Percentiles rank a stretch among this genome's conserved stretches.
phyloP scores from a whole-genome alignment of 2,888 invertebrate species.

The Pemphredon lugubris region DNA sequence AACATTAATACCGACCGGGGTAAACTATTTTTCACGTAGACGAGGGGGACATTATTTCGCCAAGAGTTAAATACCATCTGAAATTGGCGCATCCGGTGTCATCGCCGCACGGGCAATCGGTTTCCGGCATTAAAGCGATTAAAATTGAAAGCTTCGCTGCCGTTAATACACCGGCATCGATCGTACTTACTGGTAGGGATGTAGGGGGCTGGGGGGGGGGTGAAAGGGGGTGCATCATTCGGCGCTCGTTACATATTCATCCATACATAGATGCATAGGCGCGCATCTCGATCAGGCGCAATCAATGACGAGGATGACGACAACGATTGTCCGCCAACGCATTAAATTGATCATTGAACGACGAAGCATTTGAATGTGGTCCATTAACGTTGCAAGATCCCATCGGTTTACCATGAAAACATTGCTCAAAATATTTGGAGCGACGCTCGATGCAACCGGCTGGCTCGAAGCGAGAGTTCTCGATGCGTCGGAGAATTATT shows the following conservation, averaged over 20 bases:
- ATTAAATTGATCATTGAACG: conserved; percentile 35
- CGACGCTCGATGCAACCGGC: too few relatives aligned
- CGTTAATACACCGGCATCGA: conserved; percentile 31
- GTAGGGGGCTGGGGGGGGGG: too few relatives aligned
- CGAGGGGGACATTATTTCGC: too few relatives aligned
- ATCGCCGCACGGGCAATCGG: background rate
- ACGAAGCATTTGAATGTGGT: conserved; percentile 16
- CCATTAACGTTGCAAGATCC: conserved; percentile 27
- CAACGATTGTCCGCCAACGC: conserved; percentile 32
- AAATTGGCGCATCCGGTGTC: too few relatives aligned
- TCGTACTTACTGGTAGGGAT: conserved; percentile 30
- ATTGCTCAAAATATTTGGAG: background rate
- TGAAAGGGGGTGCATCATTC: conserved; percentile 6
- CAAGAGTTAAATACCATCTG: too few relatives aligned
- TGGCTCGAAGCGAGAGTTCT: too few relatives aligned
- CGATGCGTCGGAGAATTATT: too few relatives aligned
- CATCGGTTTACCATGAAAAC: background rate
- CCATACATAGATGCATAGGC: too few relatives aligned
- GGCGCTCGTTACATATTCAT: conserved; percentile 21
- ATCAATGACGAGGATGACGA: conserved; percentile 29
- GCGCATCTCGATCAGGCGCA: conserved; percentile 32
- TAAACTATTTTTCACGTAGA: background rate
- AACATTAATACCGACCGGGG: conserved; percentile 9
- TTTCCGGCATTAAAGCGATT: conserved; percentile 30
- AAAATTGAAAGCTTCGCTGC: conserved; percentile 39